phyloP scores from a whole-genome alignment of 64 coral and sea anemone genomes.

The Anthopleura sola region DNA sequence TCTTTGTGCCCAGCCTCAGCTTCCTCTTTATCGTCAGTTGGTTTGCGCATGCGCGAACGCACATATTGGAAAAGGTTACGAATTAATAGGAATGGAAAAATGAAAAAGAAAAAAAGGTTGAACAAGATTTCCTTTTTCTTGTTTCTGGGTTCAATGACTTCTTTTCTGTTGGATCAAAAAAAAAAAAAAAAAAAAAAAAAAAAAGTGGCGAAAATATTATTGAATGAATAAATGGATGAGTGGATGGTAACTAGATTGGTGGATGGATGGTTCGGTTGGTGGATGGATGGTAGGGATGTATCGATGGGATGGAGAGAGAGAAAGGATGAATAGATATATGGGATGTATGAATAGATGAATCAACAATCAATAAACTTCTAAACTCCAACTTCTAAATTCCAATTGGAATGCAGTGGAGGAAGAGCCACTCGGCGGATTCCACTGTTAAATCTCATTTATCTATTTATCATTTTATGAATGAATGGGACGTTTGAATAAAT shows the following conservation, averaged over 20 bases:
- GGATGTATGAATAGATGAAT: too few species aligned
- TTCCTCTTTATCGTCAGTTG: neutral
- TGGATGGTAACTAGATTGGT: too few species aligned
- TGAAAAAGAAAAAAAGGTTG: conserved; percentile 80
- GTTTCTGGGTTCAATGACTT: conserved; percentile 82
- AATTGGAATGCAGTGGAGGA: too few species aligned
- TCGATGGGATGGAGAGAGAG: too few species aligned
- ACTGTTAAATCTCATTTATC: too few species aligned
- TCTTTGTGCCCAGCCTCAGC: neutral
- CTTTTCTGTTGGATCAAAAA: conserved; percentile 42
- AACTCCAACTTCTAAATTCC: too few species aligned
- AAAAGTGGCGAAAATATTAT: too few species aligned
- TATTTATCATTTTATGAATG: too few species aligned
- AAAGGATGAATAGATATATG: neutral
- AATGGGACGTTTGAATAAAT: too few species aligned
- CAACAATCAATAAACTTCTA: too few species aligned
- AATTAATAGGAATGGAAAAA: conserved; percentile 66
- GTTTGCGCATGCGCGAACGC: neutral
- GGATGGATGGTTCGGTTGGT: neutral
- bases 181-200: neutral
- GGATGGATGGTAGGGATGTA: too few species aligned
- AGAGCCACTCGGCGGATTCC: too few species aligned
- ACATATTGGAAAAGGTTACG: conserved; percentile 31
- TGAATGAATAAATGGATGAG: neutral
- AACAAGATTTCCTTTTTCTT: conserved; percentile 73